Percentiles rank a stretch among this genome's conserved stretches.
Evolutionary conservation across 2,888 invertebrate genomes (phyloP).

Genomic region (Lasioglossum oenotherae): DNA sequence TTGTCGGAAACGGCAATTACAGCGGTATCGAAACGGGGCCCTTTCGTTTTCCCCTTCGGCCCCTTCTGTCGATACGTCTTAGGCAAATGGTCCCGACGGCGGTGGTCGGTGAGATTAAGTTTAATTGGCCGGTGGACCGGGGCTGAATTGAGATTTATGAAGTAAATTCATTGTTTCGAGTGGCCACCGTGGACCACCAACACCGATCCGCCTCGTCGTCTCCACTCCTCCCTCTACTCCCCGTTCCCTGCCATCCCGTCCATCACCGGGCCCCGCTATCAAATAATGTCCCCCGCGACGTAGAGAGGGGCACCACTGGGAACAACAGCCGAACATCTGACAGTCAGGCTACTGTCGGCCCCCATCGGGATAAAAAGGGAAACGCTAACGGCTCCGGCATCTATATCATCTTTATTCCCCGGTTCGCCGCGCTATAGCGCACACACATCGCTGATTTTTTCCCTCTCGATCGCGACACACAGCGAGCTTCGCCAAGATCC

Average conservation of each 20-base stretch:
- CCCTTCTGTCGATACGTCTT: conserved; percentile 65
- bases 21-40: conserved; percentile 52
- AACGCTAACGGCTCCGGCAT: conserved; percentile 55
- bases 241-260: conserved; percentile 43
- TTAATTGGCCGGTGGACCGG: conserved; percentile 81
- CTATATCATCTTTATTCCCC: conserved; percentile 69
- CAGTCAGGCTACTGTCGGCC: conserved; percentile 77
- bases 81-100: conserved; percentile 75
- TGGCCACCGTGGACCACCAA: conserved; percentile 80
- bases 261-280: conserved; percentile 75
- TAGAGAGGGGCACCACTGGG: conserved; percentile 51
- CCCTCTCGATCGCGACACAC: conserved; percentile 9
- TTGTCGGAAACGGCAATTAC: conserved; percentile 39
- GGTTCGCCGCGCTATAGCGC: conserved; percentile 57
- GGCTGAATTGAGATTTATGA: conserved; percentile 84
- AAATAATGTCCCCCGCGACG: conserved; percentile 79
- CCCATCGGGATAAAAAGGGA: conserved; percentile 59
- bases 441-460: conserved; percentile 56
- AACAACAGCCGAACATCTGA: conserved; percentile 70
- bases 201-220: conserved; percentile 62
- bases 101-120: conserved; percentile 81
- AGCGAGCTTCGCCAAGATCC: background rate
- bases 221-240: background rate
- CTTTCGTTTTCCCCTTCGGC: conserved; percentile 15
- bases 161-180: conserved; percentile 84